These are phyloP conservation scores for Cinara cedri DNA, from an alignment of 2,888 invertebrate genomes.

Conservation along the genomic window DNA sequence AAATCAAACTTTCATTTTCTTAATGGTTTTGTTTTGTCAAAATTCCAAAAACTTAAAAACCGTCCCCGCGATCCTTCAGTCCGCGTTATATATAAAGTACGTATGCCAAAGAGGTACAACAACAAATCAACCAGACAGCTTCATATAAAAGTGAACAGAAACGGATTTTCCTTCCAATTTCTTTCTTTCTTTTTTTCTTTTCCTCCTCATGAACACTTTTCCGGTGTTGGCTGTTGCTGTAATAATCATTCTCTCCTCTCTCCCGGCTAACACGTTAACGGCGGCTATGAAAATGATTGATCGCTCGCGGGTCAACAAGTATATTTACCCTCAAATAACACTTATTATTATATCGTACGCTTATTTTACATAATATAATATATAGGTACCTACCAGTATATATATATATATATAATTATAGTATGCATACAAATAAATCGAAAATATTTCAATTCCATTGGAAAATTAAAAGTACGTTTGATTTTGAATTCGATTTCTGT, in stretches of 20 bases:
- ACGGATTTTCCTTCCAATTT: conserved; percentile 30
- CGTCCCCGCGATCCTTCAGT: background rate
- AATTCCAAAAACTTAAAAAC: conserved; percentile 55
- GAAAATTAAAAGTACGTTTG: too few species aligned
- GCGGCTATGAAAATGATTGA: conserved; percentile 25
- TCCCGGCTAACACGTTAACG: background rate
- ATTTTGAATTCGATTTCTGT: too few species aligned
- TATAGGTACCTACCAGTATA: too few species aligned
- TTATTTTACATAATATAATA: too few species aligned
- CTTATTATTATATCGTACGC: too few species aligned
- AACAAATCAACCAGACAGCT: conserved; percentile 48
- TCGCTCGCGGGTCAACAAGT: conserved; percentile 28
- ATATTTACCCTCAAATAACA: background rate
- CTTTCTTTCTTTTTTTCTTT: background rate
- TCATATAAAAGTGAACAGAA: conserved; percentile 42
- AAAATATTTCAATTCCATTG: too few species aligned
- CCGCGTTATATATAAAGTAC: too few species aligned
- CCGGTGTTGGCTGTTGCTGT: background rate
- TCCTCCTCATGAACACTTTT: background rate
- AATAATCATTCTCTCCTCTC: conserved; percentile 18
- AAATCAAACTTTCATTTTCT: conserved; percentile 57
- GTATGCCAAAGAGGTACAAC: conserved; percentile 1
- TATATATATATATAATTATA: too few species aligned
- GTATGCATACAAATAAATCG: too few species aligned
- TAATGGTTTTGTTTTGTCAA: conserved; percentile 56